A percentile compares a stretch with the other conserved stretches of the same genome.
Evolutionary conservation across 2,888 invertebrate genomes (phyloP).

Genomic region (Catocala fraxini): DNA sequence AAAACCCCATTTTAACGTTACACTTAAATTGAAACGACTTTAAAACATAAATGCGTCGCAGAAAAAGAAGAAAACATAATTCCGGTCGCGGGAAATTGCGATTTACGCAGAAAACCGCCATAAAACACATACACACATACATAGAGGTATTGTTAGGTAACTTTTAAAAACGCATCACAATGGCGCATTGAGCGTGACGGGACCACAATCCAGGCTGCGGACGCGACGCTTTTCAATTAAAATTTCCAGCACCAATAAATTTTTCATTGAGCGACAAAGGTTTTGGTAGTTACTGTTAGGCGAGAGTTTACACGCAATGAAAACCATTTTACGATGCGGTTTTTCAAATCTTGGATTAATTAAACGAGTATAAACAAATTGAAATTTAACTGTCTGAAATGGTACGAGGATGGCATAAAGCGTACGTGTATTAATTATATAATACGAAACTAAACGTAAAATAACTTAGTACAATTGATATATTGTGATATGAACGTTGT

Average conservation of each 20-base stretch:
- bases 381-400: too few relatives aligned
- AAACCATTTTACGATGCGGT: neutral
- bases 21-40: constrained; percentile 37
- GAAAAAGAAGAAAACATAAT: constrained; percentile 38
- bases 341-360: neutral
- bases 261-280: constrained; percentile 52
- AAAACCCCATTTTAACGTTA: constrained; percentile 20
- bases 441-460: too few relatives aligned
- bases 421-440: too few relatives aligned
- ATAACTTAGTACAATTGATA: too few relatives aligned
- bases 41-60: constrained; percentile 22
- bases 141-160: constrained; percentile 77
- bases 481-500: too few relatives aligned
- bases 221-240: constrained; percentile 54
- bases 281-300: constrained; percentile 46
- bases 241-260: constrained; percentile 55
- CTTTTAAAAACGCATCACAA: constrained; percentile 60
- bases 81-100: constrained; percentile 52
- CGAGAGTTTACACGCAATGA: constrained; percentile 7
- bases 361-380: neutral
- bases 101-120: constrained; percentile 51
- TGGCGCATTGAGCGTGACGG: constrained; percentile 51
- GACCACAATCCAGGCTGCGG: constrained; percentile 39
- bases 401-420: too few relatives aligned
- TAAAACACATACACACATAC: constrained; percentile 47